phyloP scores from a whole-genome alignment of 2,888 invertebrate genomes.

The Oxytorus armatus region DNA sequence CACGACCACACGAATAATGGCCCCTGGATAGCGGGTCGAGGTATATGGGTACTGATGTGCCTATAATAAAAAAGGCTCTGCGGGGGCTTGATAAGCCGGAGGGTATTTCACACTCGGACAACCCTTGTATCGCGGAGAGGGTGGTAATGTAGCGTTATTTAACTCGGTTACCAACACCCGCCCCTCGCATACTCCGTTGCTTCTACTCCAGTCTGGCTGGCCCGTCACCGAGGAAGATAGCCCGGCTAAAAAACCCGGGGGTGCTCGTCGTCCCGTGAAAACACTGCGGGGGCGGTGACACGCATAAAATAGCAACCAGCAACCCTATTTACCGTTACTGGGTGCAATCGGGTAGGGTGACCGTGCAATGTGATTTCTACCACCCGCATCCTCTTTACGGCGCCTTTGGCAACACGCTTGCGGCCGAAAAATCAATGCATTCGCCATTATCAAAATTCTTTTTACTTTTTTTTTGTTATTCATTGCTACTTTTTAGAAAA shows the following conservation, averaged over 20 bases:
- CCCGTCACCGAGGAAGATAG: slow-evolving; percentile 55
- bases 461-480: neutral
- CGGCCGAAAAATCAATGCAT: slow-evolving; percentile 35
- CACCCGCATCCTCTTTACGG: slow-evolving; percentile 33
- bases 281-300: slow-evolving; percentile 82
- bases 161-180: slow-evolving; percentile 81
- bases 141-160: slow-evolving; percentile 84
- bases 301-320: slow-evolving; percentile 79
- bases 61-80: slow-evolving; percentile 81
- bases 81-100: slow-evolving; percentile 82
- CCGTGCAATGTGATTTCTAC: slow-evolving; percentile 65
- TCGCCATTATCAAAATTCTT: neutral
- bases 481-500: neutral
- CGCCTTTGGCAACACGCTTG: slow-evolving; percentile 18
- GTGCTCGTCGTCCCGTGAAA: slow-evolving; percentile 83
- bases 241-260: slow-evolving; percentile 69
- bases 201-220: slow-evolving; percentile 36
- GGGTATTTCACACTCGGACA: slow-evolving; percentile 84
- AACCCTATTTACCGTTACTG: slow-evolving; percentile 67
- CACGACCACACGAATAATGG: slow-evolving; percentile 16
- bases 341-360: slow-evolving; percentile 59
- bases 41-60: slow-evolving; percentile 59
- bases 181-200: slow-evolving; percentile 51
- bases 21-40: slow-evolving; percentile 14
- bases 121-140: slow-evolving; percentile 77